Conservation (phyloP, 2,888 invertebrate species). For the Bursaphelenchus okinawaensis region DNA sequence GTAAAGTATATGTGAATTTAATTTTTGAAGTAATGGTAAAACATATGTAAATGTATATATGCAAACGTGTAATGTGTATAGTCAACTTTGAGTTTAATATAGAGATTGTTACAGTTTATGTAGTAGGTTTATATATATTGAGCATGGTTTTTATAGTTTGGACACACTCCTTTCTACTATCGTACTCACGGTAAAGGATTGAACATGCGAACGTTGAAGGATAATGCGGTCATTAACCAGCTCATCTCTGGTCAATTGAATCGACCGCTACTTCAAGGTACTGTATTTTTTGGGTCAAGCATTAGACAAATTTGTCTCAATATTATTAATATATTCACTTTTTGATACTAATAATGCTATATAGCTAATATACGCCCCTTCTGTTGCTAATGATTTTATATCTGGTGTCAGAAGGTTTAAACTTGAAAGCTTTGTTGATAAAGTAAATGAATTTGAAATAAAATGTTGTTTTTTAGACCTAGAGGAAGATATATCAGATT, state of each 20-base stretch:
- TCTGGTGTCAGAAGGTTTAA: background rate
- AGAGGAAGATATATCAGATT: constrained; percentile 59
- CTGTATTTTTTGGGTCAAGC: background rate
- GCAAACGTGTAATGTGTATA: background rate
- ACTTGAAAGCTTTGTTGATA: background rate
- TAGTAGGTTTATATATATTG: background rate
- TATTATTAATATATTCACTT: too few species aligned
- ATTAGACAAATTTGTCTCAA: too few species aligned
- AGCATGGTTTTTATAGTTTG: constrained; percentile 65
- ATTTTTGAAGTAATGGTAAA: too few species aligned
- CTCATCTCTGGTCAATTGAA: constrained; percentile 55
- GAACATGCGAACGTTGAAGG: constrained; percentile 62
- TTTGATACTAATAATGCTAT: too few species aligned
- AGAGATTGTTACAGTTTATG: background rate
- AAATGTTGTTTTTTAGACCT: constrained; percentile 38
- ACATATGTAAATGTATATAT: too few species aligned
- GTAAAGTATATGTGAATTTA: too few species aligned
- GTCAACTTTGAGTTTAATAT: background rate
- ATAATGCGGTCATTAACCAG: constrained; percentile 38
- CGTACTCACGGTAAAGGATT: constrained; percentile 69
- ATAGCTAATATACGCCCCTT: background rate
- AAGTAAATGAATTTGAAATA: constrained; percentile 1
- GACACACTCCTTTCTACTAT: constrained; percentile 75
- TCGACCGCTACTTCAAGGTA: constrained; percentile 54
- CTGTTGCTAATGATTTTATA: background rate